These are phyloP conservation scores for Chloroclysta siterata DNA, from an alignment of 2,888 invertebrate species.

Conservation along the genomic window DNA sequence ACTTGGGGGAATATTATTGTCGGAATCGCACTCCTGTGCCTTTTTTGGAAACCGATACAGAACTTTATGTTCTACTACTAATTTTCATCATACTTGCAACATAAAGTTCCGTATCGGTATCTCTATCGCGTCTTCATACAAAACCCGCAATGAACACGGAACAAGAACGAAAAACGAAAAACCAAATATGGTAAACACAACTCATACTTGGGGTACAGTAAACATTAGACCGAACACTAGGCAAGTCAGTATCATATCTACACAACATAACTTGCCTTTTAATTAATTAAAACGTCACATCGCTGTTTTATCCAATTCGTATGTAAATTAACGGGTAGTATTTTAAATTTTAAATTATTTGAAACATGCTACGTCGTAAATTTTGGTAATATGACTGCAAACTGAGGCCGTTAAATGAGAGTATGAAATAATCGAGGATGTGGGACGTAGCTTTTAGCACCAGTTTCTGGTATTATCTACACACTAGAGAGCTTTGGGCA, in stretches of 20 bases:
- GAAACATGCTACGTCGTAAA: constrained; percentile 39
- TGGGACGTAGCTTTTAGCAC: neutral
- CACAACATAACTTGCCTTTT: constrained; percentile 16
- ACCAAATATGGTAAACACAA: too few species aligned
- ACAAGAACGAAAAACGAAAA: too few species aligned
- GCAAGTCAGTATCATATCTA: neutral
- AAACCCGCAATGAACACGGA: too few species aligned
- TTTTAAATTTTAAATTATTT: constrained; percentile 36
- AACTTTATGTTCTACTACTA: too few species aligned
- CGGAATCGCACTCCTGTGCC: too few species aligned
- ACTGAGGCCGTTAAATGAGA: constrained; percentile 27
- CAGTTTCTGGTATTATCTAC: neutral
- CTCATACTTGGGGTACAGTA: too few species aligned
- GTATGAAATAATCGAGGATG: constrained; percentile 13
- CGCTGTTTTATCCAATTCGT: constrained; percentile 26
- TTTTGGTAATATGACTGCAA: constrained; percentile 38
- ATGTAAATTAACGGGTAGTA: constrained; percentile 30
- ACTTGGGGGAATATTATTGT: too few species aligned
- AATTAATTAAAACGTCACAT: constrained; percentile 31
- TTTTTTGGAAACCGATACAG: too few species aligned
- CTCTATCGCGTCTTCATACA: too few species aligned
- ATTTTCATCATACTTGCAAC: too few species aligned
- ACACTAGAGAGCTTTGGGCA: neutral
- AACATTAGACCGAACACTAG: neutral
- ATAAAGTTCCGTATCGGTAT: too few species aligned